These are phyloP conservation scores for Zoanthus sociatus DNA, from an alignment of 92 coral and sea anemone species.

Conservation along the genomic window DNA sequence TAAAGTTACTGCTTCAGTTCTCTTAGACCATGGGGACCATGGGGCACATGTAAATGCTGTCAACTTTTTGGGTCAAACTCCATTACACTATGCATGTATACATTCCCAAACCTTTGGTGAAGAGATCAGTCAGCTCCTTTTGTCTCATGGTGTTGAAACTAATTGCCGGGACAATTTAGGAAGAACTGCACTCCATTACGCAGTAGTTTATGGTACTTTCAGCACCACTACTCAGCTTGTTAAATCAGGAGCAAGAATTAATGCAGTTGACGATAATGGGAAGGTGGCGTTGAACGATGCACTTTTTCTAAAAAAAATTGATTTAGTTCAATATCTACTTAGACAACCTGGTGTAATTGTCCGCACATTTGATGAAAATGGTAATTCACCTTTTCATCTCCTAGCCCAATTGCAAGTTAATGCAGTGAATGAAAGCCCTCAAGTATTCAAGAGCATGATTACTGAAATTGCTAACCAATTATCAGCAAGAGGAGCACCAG, in stretches of 20 bases:
- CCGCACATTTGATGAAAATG: constrained; percentile 2
- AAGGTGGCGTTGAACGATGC: constrained; percentile 2
- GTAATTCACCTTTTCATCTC: constrained; percentile 24
- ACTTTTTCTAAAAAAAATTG: background rate
- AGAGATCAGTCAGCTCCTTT: background rate
- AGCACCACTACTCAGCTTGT: background rate
- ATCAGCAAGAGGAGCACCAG: constrained; percentile 8
- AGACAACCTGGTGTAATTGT: background rate
- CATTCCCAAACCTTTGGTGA: background rate
- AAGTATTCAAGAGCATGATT: background rate
- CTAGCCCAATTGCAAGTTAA: constrained; percentile 31
- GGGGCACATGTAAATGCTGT: constrained; percentile 13
- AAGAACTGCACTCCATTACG: constrained; percentile 30
- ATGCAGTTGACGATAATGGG: constrained; percentile 16
- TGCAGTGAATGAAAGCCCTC: background rate
- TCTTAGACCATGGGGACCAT: constrained; percentile 18
- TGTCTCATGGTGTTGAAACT: constrained; percentile 11
- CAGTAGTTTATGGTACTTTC: constrained; percentile 7
- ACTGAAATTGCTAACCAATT: background rate
- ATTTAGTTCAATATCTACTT: constrained; percentile 5
- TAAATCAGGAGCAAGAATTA: constrained; percentile 30
- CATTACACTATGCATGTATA: constrained; percentile 29
- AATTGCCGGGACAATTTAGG: constrained; percentile 10
- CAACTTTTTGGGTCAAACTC: constrained; percentile 3
- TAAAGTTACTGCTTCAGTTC: constrained; percentile 3